Evolutionary conservation across 2,888 invertebrate species (phyloP).

Genomic region (Philereme transversata): DNA sequence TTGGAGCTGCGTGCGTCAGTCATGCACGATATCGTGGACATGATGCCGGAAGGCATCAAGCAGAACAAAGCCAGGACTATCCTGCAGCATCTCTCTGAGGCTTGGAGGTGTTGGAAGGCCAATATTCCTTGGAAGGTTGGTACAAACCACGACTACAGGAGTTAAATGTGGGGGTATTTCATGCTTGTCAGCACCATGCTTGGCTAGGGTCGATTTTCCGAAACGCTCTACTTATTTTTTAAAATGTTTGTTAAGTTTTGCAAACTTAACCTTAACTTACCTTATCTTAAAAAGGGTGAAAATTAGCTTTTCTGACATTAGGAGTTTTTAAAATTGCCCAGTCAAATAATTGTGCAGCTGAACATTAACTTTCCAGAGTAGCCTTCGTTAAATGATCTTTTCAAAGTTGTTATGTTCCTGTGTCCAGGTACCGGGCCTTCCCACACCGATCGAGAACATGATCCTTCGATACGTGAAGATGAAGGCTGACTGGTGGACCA

Average conservation of each 20-base stretch:
- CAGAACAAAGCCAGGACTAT: slow-evolving; percentile 99
- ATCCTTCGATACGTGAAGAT: slow-evolving; percentile 99
- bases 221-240: too few species aligned
- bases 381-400: too few species aligned
- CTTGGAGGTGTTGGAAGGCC: slow-evolving; percentile 99
- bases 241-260: too few species aligned
- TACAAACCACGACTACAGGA: slow-evolving; percentile 3
- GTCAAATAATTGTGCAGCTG: too few species aligned
- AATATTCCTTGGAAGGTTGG: slow-evolving; percentile 99
- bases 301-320: too few species aligned
- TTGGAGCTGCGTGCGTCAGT: slow-evolving; percentile 98
- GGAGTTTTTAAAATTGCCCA: too few species aligned
- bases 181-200: too few species aligned
- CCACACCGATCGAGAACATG: slow-evolving; percentile 99
- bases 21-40: slow-evolving; percentile 99
- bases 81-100: slow-evolving; percentile 98
- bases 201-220: too few species aligned
- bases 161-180: too few species aligned
- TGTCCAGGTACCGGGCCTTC: slow-evolving; percentile 94
- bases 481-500: slow-evolving; percentile 99
- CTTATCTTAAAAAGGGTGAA: too few species aligned
- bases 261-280: too few species aligned
- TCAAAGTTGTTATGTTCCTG: not conserved
- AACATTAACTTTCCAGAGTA: too few species aligned
- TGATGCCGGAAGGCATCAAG: slow-evolving; percentile 99